Evolutionary conservation across 2,888 invertebrate species (phyloP).

Genomic region (Neoitamus cyanurus): DNA sequence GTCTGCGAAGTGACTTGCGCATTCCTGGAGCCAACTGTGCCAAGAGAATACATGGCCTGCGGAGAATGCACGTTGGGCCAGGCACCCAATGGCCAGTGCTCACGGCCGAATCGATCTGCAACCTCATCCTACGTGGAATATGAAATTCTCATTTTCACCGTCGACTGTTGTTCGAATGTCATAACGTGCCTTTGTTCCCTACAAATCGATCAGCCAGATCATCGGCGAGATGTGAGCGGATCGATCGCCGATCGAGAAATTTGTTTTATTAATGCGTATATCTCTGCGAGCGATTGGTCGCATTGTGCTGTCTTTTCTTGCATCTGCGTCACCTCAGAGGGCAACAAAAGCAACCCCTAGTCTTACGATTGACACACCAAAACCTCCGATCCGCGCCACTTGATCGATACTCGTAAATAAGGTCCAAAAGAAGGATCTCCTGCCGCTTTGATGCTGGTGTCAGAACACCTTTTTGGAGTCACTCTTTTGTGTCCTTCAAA

Average conservation of each 20-base stretch:
- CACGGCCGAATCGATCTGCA: constrained; percentile 22
- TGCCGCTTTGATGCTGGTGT: constrained; percentile 19
- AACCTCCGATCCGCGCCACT: constrained; percentile 35
- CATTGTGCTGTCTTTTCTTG: neutral
- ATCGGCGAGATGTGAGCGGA: constrained; percentile 25
- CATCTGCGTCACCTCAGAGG: neutral
- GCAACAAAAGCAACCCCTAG: constrained; percentile 31
- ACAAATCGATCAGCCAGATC: constrained; percentile 47
- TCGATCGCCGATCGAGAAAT: neutral
- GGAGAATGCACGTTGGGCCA: neutral
- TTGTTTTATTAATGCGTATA: constrained; percentile 35
- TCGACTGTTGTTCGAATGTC: constrained; percentile 47
- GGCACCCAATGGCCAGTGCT: neutral
- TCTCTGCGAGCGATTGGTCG: constrained; percentile 1
- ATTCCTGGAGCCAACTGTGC: constrained; percentile 25
- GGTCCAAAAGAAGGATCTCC: constrained; percentile 13
- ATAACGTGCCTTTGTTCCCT: constrained; percentile 41
- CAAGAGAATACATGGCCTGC: neutral
- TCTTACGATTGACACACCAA: constrained; percentile 41
- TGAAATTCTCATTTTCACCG: constrained; percentile 43
- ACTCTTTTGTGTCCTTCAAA: constrained; percentile 45
- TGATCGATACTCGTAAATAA: constrained; percentile 37
- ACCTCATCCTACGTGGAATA: constrained; percentile 38
- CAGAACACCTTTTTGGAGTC: constrained; percentile 29
- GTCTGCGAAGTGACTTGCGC: constrained; percentile 36